Evolutionary conservation across 1,140 invertebrate genomes (phyloP).

Genomic region (Papilio dardanus): DNA sequence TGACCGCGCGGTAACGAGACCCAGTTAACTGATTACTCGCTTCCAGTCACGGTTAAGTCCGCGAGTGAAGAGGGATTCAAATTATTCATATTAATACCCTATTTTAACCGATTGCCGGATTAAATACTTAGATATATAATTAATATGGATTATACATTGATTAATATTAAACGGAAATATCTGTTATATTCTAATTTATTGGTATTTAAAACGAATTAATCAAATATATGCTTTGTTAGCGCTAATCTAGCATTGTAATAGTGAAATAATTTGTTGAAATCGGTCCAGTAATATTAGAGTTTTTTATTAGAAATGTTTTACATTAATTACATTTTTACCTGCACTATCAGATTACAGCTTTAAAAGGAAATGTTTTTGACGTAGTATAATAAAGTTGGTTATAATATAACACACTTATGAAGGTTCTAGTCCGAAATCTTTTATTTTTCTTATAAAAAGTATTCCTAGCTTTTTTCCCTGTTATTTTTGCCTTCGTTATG

Average conservation of each 20-base stretch:
- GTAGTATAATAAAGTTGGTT: not conserved
- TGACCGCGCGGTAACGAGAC: conserved; percentile 34
- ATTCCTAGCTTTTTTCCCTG: conserved; percentile 30
- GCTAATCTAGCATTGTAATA: no score
- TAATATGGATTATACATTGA: not conserved
- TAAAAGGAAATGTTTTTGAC: conserved; percentile 14
- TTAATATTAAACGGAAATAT: not conserved
- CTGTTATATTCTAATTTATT: not conserved
- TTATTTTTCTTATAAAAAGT: conserved; percentile 35
- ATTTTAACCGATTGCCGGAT: conserved; percentile 10
- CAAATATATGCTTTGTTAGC: no score
- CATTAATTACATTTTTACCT: not conserved
- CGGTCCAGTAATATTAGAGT: no score
- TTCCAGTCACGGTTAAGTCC: conserved; percentile 25
- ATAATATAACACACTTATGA: conserved; percentile 12
- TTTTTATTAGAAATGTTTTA: no score
- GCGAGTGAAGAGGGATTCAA: conserved; percentile 24
- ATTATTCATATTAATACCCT: conserved; percentile 32
- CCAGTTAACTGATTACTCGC: conserved; percentile 30
- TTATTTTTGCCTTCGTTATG: conserved; percentile 37
- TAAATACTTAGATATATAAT: conserved; percentile 11
- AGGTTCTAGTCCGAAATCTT: conserved; percentile 14
- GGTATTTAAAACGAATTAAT: no score
- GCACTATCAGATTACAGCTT: not conserved
- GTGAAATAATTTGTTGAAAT: no score